A percentile compares a stretch with the other conserved stretches of the same genome.
Conservation (phyloP, 2,797 vertebrate genomes). For the Phataginus tetradactyla region DNA sequence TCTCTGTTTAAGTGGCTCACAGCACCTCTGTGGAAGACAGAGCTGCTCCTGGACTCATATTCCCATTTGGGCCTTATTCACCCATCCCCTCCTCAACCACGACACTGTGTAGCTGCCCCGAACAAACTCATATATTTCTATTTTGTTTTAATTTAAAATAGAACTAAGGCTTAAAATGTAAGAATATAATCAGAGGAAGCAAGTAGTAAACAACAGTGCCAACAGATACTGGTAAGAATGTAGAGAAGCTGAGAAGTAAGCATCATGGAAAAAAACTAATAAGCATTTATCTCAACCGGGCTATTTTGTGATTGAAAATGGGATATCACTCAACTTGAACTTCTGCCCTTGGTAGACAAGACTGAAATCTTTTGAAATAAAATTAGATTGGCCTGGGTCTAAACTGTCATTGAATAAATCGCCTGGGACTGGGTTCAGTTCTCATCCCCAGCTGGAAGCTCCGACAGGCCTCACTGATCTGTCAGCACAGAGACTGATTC, state of each 20-base stretch:
- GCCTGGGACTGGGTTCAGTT: background rate
- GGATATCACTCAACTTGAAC: background rate
- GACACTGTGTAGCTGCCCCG: background rate
- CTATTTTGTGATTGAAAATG: background rate
- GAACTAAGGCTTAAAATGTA: background rate
- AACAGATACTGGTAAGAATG: background rate
- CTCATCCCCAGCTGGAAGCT: background rate
- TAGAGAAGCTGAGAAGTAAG: background rate
- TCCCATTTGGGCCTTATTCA: background rate
- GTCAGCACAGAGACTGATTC: background rate
- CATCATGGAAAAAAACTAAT: background rate
- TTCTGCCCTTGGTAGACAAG: background rate
- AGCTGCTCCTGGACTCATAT: background rate
- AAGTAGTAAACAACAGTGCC: background rate
- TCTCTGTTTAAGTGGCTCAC: background rate
- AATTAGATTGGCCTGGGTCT: background rate
- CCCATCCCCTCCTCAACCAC: accelerated
- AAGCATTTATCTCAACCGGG: background rate
- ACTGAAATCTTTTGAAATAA: background rate
- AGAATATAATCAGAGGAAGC: background rate
- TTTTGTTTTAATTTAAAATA: background rate
- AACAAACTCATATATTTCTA: background rate
- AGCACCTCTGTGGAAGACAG: background rate
- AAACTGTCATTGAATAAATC: background rate
- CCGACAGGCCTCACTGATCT: background rate